These are phyloP conservation scores for Nemurella pictetii DNA, from an alignment of 2,888 invertebrate genomes.

Conservation along the genomic window DNA sequence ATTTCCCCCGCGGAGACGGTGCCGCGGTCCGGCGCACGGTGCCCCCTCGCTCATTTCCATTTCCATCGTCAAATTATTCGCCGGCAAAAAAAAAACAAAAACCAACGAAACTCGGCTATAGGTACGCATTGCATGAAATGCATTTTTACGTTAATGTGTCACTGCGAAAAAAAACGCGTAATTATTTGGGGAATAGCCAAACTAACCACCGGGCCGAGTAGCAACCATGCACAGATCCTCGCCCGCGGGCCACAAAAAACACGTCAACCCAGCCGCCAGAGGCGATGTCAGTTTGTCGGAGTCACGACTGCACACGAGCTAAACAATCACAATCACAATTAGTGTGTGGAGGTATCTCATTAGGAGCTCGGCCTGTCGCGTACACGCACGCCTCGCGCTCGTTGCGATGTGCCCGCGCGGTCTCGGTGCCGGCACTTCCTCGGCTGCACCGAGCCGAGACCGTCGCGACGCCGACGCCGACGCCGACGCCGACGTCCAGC, in stretches of 20 bases:
- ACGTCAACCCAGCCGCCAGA: not conserved
- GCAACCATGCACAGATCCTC: slow-evolving; percentile 15
- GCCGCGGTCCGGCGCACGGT: not conserved
- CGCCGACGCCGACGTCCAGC: not conserved
- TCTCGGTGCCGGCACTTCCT: not conserved
- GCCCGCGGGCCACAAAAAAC: not conserved
- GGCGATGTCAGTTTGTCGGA: not conserved
- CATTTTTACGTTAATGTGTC: slow-evolving; percentile 16
- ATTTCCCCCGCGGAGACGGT: not conserved
- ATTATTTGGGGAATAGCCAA: slow-evolving; percentile 2
- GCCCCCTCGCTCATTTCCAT: not conserved
- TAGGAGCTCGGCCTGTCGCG: too few species aligned
- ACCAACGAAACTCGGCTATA: not conserved
- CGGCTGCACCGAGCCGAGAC: not conserved
- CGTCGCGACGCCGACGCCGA: not conserved
- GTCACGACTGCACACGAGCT: not conserved
- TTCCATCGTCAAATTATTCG: too few species aligned
- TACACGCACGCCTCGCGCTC: too few species aligned
- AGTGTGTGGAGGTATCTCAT: not conserved
- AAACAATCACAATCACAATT: not conserved
- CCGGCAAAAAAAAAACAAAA: not conserved
- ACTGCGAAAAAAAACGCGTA: not conserved
- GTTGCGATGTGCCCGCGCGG: too few species aligned
- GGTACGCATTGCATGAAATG: not conserved
- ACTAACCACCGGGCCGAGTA: not conserved